Percentiles rank a stretch among this genome's conserved stretches.
Evolutionary conservation across 2,113 vertebrate species (phyloP).

Genomic region (Chloroceryle aenea): DNA sequence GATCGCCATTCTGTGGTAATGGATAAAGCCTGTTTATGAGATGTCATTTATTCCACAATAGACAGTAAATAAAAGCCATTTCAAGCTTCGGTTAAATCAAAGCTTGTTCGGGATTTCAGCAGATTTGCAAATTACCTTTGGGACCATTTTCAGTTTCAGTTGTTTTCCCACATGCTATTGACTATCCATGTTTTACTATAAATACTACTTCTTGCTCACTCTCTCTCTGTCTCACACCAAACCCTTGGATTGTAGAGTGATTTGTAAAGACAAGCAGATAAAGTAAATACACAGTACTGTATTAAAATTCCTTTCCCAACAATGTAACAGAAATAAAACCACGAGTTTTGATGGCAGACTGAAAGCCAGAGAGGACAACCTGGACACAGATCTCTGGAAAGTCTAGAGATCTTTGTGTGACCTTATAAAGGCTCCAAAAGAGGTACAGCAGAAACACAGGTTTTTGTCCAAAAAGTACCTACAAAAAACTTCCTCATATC

Average conservation of each 20-base stretch:
- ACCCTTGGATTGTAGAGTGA: constrained; percentile 42
- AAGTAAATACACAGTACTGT: constrained; percentile 32
- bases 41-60: constrained; percentile 90
- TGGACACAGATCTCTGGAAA: not conserved
- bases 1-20: constrained; percentile 85
- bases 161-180: constrained; percentile 74
- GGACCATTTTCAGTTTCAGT: constrained; percentile 83
- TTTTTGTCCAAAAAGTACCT: not conserved
- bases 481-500: not conserved
- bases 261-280: constrained; percentile 68
- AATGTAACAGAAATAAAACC: not conserved
- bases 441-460: not conserved
- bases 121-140: constrained; percentile 94
- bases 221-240: not conserved
- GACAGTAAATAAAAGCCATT: constrained; percentile 97
- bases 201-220: constrained; percentile 41
- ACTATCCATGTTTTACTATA: constrained; percentile 70
- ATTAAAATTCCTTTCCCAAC: constrained; percentile 48
- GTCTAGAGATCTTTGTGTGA: not conserved
- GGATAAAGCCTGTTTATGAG: constrained; percentile 90
- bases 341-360: not conserved
- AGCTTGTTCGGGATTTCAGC: constrained; percentile 92
- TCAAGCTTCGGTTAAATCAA: constrained; percentile 94
- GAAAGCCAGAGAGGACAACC: not conserved
- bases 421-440: not conserved